Conservation (phyloP, 1,140 invertebrate genomes). For the Goniozus legneri region DNA sequence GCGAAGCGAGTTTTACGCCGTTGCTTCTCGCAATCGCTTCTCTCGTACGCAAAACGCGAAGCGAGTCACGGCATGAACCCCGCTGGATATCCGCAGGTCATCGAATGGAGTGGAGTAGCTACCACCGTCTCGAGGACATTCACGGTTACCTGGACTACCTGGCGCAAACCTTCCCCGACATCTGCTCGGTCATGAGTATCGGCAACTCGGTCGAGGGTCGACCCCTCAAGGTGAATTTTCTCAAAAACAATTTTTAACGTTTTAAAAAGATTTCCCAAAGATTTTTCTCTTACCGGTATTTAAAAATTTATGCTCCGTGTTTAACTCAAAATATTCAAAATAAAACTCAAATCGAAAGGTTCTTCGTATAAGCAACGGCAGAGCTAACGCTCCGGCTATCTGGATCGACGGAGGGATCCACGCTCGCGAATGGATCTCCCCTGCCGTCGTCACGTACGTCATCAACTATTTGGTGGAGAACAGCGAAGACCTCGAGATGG, state of each 20-base stretch:
- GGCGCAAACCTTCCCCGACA: slow-evolving; percentile 68
- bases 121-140: slow-evolving; percentile 71
- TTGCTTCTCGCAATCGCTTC: no score
- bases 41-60: no score
- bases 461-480: slow-evolving; percentile 75
- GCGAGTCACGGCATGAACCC: no score
- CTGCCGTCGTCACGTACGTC: slow-evolving; percentile 64
- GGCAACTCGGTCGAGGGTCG: slow-evolving; percentile 74
- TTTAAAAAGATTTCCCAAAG: no score
- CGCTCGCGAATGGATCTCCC: slow-evolving; percentile 78
- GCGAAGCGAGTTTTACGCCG: no score
- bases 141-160: slow-evolving; percentile 72
- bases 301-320: not conserved
- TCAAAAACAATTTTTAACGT: not conserved
- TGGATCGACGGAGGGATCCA: slow-evolving; percentile 70
- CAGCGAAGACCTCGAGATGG: slow-evolving; percentile 61
- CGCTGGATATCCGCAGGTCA: slow-evolving; percentile 58
- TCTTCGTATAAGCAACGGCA: slow-evolving; percentile 61
- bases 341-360: slow-evolving; percentile 45
- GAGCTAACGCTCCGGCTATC: slow-evolving; percentile 43
- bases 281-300: not conserved
- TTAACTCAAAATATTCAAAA: not conserved
- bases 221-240: slow-evolving; percentile 61
- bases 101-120: slow-evolving; percentile 75
- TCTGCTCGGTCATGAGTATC: slow-evolving; percentile 70